Evolutionary conservation across 2,797 vertebrate genomes (phyloP), one percentile per base, ranked within the genome.

Genomic region (Sebastes jordani): DNA sequence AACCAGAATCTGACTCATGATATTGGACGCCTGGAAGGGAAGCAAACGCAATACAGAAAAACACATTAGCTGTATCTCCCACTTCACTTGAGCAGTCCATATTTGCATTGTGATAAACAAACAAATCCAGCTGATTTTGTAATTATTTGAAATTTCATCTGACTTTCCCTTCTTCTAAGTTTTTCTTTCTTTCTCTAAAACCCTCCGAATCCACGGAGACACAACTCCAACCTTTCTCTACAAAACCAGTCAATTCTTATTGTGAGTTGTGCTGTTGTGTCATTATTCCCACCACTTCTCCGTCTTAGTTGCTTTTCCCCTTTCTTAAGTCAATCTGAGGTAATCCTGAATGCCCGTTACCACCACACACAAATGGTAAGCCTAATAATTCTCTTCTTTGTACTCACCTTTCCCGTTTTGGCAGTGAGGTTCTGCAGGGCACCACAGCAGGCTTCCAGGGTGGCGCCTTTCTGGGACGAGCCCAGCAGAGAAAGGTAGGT

Each of bases 341-440:
- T 72, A 0, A 85, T 74, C 55, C 55, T 11, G 5, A n/a, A 3
- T 46, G 2, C 38, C 18, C 1, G 3, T 46, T 67, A 7, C 29
- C 29, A 61, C 52, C 58, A 1, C 23, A 27, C 22, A 63, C 22
- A 78, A 34, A 67, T 1, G 10, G 1, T 34, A 49, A 30, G 29
- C 18, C 22, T 30, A 29, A 52, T 16, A 16, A 54, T 61, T 5
- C 29, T 58, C 3, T 6, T 58, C 25, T 23, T 71, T 1, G 11
- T 59, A 55, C 95, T 96, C 79, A 99, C 98, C 87, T 66, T 27
- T 13, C 95, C 95, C 63, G 94, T 94, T 91, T 92, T 96, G 2
- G 97, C 97, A 1, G 98, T 99, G 80, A 99, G 96, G 90, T 99
- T 99, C 93, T 98, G 98, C 89, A 99, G 92, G 20, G 97, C 96